Evolutionary conservation across 1,140 invertebrate genomes (phyloP).

Genomic region (Apis mellifera): Amel_HAv3.1 CM009936.2:3922501-3923000

Average conservation of each 20-base stretch:
- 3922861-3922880: slow-evolving; percentile 3
- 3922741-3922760: background rate
- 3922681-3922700: background rate
- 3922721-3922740: background rate
- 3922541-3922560: slow-evolving; percentile 48
- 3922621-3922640: background rate
- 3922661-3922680: too few species aligned
- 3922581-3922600: background rate
- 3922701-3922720: background rate
- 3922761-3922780: background rate
- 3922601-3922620: background rate
- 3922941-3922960: slow-evolving; percentile 71
- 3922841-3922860: background rate
- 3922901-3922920: slow-evolving; percentile 52
- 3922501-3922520: background rate
- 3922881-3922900: slow-evolving; percentile 57
- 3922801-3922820: background rate
- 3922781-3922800: background rate
- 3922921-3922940: slow-evolving; percentile 55
- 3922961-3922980: slow-evolving; percentile 80
- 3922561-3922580: slow-evolving; percentile 8
- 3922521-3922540: background rate
- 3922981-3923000: slow-evolving; percentile 70
- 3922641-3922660: too few species aligned
- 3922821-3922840: too few species aligned